Base-by-base conservation (phyloP, 2,797 vertebrate species). In the Perodicticus potto region DNA sequence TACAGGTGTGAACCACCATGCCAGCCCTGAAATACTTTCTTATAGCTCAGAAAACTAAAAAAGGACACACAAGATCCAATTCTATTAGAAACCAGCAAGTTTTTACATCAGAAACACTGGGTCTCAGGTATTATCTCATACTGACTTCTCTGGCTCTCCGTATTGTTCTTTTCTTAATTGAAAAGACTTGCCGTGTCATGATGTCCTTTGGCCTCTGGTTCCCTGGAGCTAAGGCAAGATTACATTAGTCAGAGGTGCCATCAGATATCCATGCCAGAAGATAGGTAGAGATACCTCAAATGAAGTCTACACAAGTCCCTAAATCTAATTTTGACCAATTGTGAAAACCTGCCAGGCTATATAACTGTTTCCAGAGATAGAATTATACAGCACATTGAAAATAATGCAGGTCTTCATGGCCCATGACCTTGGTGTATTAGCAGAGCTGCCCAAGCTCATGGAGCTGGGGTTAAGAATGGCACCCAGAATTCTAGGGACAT, bases 21-120 rank as follows among this genome's bases (percentile, higher is more conserved):
- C 49, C 14, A 4, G 49, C 49, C 49, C 86, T 84, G 80, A 93
- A 95, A 85, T 45, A 57, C 74, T 70, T 83, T 74, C 83, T 91
- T 65, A 61, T 2, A 88, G 53, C 25, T 91, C 69, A 70, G 73
- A 92, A 95, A 92, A 90, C 25, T n/a, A 83, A 94, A 90, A 86
- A 93, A 37, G 32, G 25, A 80, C 23, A 86, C 17, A 87, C n/a
- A 85, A 40, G 40, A 72, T 34, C 65, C 69, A 16, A 91, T 83
- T 89, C 90, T 70, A 81, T 53, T 45, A 77, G 55, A 94, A 96
- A 53, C 2, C 27, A 45, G 53, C 69, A 93, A 88, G 53, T 92
- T 73, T 92, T 94, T 29, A 83, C 23, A 92, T 27, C 25, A 88
- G 49, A 61, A 94, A 85, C 14, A 59, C 16, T 59, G 57, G 32